phyloP scores from a whole-genome alignment of 2,113 vertebrate genomes.

The Barbus barbus region DNA sequence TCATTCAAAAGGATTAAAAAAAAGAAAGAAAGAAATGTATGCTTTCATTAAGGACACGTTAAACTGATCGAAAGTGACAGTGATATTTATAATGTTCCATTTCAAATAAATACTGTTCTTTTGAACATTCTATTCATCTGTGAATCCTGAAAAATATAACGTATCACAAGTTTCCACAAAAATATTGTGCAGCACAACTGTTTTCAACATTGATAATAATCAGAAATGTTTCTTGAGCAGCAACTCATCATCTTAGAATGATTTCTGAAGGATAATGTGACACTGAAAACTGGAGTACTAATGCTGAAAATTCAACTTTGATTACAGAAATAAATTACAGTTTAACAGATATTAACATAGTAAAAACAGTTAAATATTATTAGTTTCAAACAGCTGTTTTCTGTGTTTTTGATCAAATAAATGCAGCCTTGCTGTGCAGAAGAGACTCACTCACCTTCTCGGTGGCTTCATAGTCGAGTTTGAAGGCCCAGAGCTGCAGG shows the following conservation, averaged over 20 bases:
- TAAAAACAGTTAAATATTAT: too few species aligned
- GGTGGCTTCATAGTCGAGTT: slow-evolving; percentile 93
- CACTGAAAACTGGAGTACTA: not conserved
- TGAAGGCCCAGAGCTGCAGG: slow-evolving; percentile 98
- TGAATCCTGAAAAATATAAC: too few species aligned
- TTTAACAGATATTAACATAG: not conserved
- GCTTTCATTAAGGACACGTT: not conserved
- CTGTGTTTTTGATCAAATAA: not conserved
- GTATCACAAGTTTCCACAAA: too few species aligned
- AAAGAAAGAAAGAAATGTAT: too few species aligned
- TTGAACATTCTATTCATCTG: too few species aligned
- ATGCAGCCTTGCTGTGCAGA: not conserved
- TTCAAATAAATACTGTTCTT: too few species aligned
- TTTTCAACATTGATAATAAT: too few species aligned
- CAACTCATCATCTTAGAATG: not conserved
- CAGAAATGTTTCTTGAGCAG: not conserved
- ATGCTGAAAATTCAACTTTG: not conserved
- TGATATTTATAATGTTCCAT: not conserved
- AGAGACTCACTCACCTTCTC: slow-evolving; percentile 83
- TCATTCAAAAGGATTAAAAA: too few species aligned
- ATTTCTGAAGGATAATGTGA: not conserved
- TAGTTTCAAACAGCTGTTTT: not conserved
- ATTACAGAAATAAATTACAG: not conserved
- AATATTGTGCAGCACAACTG: too few species aligned
- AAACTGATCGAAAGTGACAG: not conserved